A percentile compares a stretch with the other conserved stretches of the same genome.
Conservation (phyloP, 2,888 invertebrate species). For the Lutraria lutraria region DNA sequence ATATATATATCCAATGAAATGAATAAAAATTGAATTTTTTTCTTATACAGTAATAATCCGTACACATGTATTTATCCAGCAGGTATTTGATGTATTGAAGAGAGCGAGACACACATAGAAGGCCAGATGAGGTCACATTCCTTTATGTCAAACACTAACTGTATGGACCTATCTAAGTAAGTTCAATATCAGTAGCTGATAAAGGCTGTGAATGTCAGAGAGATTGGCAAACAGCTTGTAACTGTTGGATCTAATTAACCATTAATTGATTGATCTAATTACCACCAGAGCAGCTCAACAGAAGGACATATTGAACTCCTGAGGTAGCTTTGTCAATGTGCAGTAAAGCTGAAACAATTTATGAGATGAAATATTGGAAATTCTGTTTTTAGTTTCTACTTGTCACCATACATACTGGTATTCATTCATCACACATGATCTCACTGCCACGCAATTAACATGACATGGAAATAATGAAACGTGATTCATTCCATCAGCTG, state of each 20-base stretch:
- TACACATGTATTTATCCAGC: background rate
- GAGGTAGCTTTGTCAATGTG: background rate
- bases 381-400: background rate
- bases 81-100: background rate
- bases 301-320: background rate
- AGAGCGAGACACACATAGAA: background rate
- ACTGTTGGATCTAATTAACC: background rate
- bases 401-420: background rate
- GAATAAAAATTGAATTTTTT: background rate
- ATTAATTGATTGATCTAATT: constrained; percentile 14
- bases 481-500: constrained; percentile 6
- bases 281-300: background rate
- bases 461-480: background rate
- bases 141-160: background rate
- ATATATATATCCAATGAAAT: background rate
- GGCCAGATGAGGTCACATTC: constrained; percentile 15
- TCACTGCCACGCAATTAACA: background rate
- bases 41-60: background rate
- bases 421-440: background rate
- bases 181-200: background rate
- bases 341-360: background rate
- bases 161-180: background rate
- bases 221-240: background rate
- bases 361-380: background rate
- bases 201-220: background rate